Evolutionary conservation across 2,888 invertebrate genomes (phyloP).

Genomic region (Cheilosia urbana): DNA sequence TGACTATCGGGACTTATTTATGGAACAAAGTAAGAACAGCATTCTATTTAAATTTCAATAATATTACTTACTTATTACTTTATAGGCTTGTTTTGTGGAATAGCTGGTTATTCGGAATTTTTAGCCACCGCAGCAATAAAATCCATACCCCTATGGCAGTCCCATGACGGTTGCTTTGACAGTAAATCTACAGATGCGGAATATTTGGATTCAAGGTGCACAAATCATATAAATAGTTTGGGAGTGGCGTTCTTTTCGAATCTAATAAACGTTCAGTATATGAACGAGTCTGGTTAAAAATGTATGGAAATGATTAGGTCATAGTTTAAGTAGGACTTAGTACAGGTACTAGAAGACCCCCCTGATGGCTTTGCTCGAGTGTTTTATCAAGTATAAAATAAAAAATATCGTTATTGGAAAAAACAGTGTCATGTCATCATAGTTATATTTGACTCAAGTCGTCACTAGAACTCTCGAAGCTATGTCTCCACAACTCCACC

Average conservation of each 20-base stretch:
- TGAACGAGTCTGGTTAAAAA: too few relatives aligned
- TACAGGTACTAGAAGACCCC: too few relatives aligned
- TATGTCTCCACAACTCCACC: too few relatives aligned
- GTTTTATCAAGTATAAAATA: too few relatives aligned
- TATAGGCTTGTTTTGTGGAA: constrained; percentile 58
- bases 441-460: too few relatives aligned
- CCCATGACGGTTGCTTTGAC: constrained; percentile 36
- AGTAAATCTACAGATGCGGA: not conserved
- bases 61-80: not conserved
- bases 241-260: constrained; percentile 57
- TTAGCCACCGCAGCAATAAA: constrained; percentile 18
- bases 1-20: constrained; percentile 80
- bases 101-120: constrained; percentile 59
- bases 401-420: too few relatives aligned
- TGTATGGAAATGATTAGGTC: too few relatives aligned
- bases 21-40: constrained; percentile 80
- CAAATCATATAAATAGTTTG: constrained; percentile 54
- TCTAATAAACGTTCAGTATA: constrained; percentile 25
- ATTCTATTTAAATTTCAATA: not conserved
- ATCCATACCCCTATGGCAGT: constrained; percentile 49
- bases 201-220: constrained; percentile 18
- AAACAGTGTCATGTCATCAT: too few relatives aligned
- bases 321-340: too few relatives aligned
- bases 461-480: too few relatives aligned
- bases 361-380: too few relatives aligned